Evolutionary conservation across 2,113 vertebrate species (phyloP), one percentile per base, ranked within the genome.

Genomic region (Eubucco bourcierii): DNA sequence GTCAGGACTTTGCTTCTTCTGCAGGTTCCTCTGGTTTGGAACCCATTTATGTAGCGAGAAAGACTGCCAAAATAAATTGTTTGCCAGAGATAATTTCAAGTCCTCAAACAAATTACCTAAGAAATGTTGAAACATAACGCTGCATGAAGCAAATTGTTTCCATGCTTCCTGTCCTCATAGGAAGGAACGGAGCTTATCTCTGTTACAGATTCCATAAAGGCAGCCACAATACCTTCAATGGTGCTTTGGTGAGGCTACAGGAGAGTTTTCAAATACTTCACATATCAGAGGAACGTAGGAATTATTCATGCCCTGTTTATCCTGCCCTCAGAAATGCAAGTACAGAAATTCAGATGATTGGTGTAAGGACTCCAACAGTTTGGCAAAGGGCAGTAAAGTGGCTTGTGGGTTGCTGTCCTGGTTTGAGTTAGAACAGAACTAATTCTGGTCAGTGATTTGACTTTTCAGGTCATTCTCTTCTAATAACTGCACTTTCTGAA

Each of bases 81-180:
- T 96, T 91, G 67, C 73, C 83, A 84, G 88, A 88, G 92, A 95
- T 84, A 91, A 84, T 63, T 94, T 33, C 29, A 14, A 29, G 53
- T 72, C 90, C 80, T 94, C 92, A 91, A 96, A 95, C 92, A 93
- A 91, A 94, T 95, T 91, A 93, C 90, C 92, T 93, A 95, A 96
- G 90, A 81, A 70, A 81, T 27, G 70, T 58, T 79, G 86, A 79
- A 96, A 84, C 66, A 50, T 34, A 75, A 68, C 23, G 50, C 34
- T 74, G 77, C 88, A 78, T 5, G 4, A 86, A 91, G 87, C 50
- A 84, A 84, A 96, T 75, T 81, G 84, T 94, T 94, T 72, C 80
- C n/a, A 15, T 24, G 58, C 12, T 77, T 93, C 39, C 83, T 72
- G 80, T 75, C 55, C 76, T 81, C 1, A 0, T 17, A 46, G 90